These are phyloP conservation scores for Pelosia muscerda DNA, from an alignment of 2,888 invertebrate species.

Conservation along the genomic window DNA sequence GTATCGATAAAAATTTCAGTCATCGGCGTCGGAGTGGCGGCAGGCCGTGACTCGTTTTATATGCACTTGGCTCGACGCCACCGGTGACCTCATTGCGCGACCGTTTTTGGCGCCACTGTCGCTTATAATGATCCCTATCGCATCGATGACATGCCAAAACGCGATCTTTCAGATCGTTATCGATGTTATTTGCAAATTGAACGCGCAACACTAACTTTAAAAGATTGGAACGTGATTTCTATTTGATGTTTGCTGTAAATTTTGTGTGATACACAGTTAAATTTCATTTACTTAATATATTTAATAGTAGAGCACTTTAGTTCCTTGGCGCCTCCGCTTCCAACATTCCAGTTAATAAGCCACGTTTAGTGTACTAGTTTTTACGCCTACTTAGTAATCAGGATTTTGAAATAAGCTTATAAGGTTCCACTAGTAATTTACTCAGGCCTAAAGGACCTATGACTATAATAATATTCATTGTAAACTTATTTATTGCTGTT, in stretches of 20 bases:
- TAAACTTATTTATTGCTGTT: neutral
- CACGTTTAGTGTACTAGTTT: slow-evolving; percentile 10
- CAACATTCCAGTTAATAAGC: slow-evolving; percentile 12
- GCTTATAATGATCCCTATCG: slow-evolving; percentile 72
- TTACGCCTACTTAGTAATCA: slow-evolving; percentile 17
- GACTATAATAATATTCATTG: neutral
- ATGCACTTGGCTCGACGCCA: slow-evolving; percentile 82
- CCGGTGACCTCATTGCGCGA: slow-evolving; percentile 79
- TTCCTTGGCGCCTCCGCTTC: slow-evolving; percentile 28
- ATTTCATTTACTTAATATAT: slow-evolving; percentile 28
- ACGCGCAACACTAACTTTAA: slow-evolving; percentile 60
- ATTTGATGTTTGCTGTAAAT: slow-evolving; percentile 42
- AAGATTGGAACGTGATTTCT: slow-evolving; percentile 34
- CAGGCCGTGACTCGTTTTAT: slow-evolving; percentile 64
- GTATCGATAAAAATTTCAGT: slow-evolving; percentile 63
- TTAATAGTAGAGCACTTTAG: slow-evolving; percentile 26
- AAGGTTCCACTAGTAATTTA: neutral
- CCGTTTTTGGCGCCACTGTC: slow-evolving; percentile 81
- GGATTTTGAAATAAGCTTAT: slow-evolving; percentile 1
- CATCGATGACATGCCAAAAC: slow-evolving; percentile 79
- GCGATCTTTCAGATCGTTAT: slow-evolving; percentile 62
- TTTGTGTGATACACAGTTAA: slow-evolving; percentile 25
- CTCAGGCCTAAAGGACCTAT: neutral
- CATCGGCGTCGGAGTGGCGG: slow-evolving; percentile 58
- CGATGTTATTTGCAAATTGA: slow-evolving; percentile 63